Base-by-base conservation (phyloP, 2,888 invertebrate genomes). In the Quadroppia sp. region DNA sequence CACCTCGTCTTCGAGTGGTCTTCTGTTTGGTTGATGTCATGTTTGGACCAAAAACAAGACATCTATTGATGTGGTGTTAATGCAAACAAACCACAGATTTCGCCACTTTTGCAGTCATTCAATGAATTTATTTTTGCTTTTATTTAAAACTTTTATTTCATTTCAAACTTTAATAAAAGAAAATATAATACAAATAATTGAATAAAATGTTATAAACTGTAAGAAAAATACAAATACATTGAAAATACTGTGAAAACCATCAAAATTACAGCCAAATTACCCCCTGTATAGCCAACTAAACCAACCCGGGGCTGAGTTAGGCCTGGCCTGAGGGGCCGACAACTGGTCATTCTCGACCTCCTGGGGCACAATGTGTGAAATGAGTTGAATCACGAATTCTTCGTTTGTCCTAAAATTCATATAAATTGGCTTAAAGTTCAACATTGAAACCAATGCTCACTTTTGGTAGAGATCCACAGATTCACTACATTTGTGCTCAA, bases 401-500 rank as follows among this genome's bases (percentile, higher is more conserved):
- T 69, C 45, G 36, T 69, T 69, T 45, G 69, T 67, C 36, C 17
- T 25, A 1, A 53, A 0, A 53, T 4, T 36, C n/a, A 36, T 4
- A 36, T 36, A 36, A 36, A 36, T n/a, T n/a, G n/a, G 36, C 9
- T 36, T 36, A 36, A 36, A 36, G 36, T 4, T 36, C 9, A 36
- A 36, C 36, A 36, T 36, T 36, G 4, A 7, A 7, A 36, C 36
- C 36, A n/a, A n/a, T n/a, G n/a, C n/a, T 50, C 36, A 45, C 15
- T 2, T 15, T 3, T 59, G 7, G 15, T 69, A 69, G 1, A 69
- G 36, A 1, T 1, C 42, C n/a, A 11, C 25, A 11, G 69, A 69
- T 36, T 69, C 69, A 25, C 42, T 69, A 25, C 69, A 69, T 25
- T 69, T 69, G 69, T 69, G 69, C 1, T 69, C 69, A 28, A 69